Evolutionary conservation across 1,140 invertebrate species (phyloP), one percentile per base, ranked within the genome.

Genomic region (Penaeus indicus): DNA sequence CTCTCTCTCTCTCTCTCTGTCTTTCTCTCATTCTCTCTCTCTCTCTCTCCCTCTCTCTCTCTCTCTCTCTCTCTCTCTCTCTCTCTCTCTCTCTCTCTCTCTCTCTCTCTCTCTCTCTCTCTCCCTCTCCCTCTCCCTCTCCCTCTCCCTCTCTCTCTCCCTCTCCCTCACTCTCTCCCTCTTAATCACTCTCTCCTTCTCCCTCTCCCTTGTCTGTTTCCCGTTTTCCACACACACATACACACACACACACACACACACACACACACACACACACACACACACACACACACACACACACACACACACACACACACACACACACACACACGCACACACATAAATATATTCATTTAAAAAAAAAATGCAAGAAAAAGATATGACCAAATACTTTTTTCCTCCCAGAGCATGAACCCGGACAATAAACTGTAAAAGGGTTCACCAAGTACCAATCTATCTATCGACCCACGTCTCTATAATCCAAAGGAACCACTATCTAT

Each of bases 241-340:
- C 27, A 78, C 75, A 78, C 72, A 77, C 72, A 77, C 72, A 78
- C 75, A 78, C 75, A 78, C 25, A 32, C 75, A 78, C 75, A 78
- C 25, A 78, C 75, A 78, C 7, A 78, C 75, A 32, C 25, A 78
- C 19, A 78, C 16, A n/a, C 75, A 21, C 42, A 38, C 16, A 27
- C 25, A 25, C 27, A 25, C 18, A 21, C 25, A 38, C 16, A 27
- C 75, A 25, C 13, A 25, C 75, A 27, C 7, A 7, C 42, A 22
- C 25, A 38, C 7, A 47, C 5, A 47, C 11, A 4, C 11, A 47
- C 11, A 4, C 11, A 13, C 11, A 42, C 38, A 42, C 38, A 42
- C 38, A 42, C 38, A 42, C 38, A 42, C 38, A 42, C 3, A 42
- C 38, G 5, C 38, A 42, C 38, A 42, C 38, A 42, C 38, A 42